Evolutionary conservation across 2,113 vertebrate species (phyloP).

Genomic region (Murina feae): DNA sequence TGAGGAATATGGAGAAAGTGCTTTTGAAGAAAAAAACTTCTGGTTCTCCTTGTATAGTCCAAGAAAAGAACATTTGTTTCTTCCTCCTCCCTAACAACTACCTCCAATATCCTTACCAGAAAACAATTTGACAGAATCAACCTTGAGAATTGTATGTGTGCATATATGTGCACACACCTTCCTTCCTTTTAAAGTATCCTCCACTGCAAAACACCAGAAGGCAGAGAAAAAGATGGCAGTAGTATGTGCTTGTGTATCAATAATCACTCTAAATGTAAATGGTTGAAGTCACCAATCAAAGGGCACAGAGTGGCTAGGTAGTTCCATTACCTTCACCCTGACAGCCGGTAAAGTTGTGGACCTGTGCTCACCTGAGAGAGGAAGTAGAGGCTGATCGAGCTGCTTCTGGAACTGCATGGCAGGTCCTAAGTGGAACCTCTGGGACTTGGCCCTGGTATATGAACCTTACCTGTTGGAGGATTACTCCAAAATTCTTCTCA

Average conservation of each 20-base stretch:
- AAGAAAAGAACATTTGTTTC: background rate
- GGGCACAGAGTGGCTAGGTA: background rate
- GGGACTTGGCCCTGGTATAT: background rate
- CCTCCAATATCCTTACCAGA: background rate
- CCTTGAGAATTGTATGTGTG: background rate
- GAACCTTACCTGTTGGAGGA: background rate
- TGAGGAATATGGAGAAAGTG: background rate
- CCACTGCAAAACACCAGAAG: background rate
- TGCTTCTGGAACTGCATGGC: background rate
- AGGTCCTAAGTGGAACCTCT: background rate
- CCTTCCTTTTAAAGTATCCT: background rate
- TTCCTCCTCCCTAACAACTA: background rate
- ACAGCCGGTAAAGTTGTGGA: background rate
- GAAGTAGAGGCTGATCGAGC: no score
- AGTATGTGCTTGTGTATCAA: background rate
- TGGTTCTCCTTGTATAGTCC: background rate
- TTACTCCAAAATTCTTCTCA: background rate
- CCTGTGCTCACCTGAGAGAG: background rate
- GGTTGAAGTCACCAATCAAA: background rate
- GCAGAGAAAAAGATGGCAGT: background rate
- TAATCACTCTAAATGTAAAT: background rate
- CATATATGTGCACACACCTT: background rate
- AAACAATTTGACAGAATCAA: background rate
- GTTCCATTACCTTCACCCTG: background rate
- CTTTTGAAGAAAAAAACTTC: background rate